Percentiles rank a stretch among this genome's conserved stretches.
phyloP scores from a whole-genome alignment of 2,113 vertebrate species.

The Thamnaconus septentrionalis region DNA sequence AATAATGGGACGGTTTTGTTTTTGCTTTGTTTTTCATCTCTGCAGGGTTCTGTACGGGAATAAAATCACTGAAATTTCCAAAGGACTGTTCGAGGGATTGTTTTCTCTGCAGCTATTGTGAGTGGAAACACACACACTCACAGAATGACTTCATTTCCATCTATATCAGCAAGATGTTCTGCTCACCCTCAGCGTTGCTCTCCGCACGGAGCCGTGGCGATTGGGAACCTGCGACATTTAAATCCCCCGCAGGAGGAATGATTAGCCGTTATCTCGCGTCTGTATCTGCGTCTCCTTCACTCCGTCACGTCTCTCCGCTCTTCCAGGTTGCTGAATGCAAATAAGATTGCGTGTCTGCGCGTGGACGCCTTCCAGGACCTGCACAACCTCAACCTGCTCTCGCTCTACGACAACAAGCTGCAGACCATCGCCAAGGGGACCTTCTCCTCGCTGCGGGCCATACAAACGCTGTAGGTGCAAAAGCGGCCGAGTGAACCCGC shows the following conservation, averaged over 20 bases:
- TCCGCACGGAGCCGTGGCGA: conserved; percentile 24
- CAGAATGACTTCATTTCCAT: conserved; percentile 26
- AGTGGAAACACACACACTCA: conserved; percentile 71
- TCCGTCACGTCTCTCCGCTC: conserved; percentile 10
- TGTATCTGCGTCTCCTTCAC: conserved; percentile 1
- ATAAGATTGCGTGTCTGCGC: conserved; percentile 97
- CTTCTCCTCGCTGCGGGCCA: conserved; percentile 90
- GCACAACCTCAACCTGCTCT: conserved; percentile 97
- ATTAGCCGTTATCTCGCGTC: conserved; percentile 17
- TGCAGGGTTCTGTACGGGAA: conserved; percentile 96
- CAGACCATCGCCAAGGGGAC: conserved; percentile 98
- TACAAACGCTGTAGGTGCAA: conserved; percentile 93
- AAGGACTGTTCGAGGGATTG: conserved; percentile 93
- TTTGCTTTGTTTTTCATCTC: conserved; percentile 25
- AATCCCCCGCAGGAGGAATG: conserved; percentile 28
- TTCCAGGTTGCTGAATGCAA: conserved; percentile 94
- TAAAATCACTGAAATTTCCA: conserved; percentile 98
- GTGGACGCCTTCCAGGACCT: conserved; percentile 99
- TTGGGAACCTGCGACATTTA: conserved; percentile 42
- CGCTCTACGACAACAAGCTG: conserved; percentile 98
- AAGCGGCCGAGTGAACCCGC: conserved; percentile 47
- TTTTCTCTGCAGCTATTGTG: conserved; percentile 96
- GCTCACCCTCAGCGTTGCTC: conserved; percentile 8
- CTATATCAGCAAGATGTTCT: too few relatives aligned
- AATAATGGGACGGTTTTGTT: conserved; percentile 6